Conservation (phyloP, 1,140 invertebrate species). For the Procambarus virginalis region DNA sequence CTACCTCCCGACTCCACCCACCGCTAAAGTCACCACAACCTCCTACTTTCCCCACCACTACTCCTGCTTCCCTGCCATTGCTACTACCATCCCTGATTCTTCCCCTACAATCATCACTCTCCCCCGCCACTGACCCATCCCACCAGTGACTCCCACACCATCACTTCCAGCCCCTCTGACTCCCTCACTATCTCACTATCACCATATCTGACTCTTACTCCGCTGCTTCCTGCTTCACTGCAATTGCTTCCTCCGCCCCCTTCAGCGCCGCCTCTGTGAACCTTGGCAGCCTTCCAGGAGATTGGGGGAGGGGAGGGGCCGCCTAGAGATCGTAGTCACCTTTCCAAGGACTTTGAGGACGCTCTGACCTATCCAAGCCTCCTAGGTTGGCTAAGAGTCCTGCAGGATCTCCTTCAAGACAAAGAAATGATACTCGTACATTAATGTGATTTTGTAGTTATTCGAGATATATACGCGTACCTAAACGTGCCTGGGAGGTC, state of each 20-base stretch:
- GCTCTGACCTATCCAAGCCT: neutral
- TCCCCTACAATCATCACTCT: neutral
- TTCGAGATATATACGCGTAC: neutral
- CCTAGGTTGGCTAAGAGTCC: neutral
- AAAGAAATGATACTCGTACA: neutral
- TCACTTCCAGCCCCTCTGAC: neutral
- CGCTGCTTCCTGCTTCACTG: neutral
- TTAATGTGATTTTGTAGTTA: neutral
- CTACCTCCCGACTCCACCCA: too few relatives aligned
- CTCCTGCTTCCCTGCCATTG: too few relatives aligned
- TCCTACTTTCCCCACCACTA: too few relatives aligned
- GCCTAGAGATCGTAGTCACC: neutral
- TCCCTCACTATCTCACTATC: conserved; percentile 21
- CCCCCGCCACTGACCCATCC: too few relatives aligned
- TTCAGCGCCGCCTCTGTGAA: neutral
- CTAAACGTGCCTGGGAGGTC: neutral
- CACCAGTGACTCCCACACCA: neutral
- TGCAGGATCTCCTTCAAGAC: neutral
- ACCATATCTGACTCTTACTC: neutral
- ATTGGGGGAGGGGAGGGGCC: neutral
- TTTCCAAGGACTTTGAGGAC: neutral
- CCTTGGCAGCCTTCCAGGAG: neutral
- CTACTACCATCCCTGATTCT: neutral
- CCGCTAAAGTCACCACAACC: too few relatives aligned
- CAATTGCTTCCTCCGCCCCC: neutral